Conservation (phyloP, 2,797 vertebrate genomes). For the Propithecus deckenii region DNA sequence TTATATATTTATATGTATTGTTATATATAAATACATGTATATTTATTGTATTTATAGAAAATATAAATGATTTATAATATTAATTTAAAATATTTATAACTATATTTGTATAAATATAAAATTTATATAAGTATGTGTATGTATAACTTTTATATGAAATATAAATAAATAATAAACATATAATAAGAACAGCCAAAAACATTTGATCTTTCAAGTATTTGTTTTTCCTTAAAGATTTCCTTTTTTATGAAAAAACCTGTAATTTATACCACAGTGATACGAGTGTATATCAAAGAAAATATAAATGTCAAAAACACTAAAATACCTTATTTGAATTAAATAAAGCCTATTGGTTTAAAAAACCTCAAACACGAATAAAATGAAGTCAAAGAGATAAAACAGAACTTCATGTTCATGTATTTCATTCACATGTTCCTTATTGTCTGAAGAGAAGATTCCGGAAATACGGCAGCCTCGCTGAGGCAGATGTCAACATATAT, state of each 20-base stretch:
- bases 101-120: background rate
- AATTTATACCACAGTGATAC: background rate
- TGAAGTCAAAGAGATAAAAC: background rate
- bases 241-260: background rate
- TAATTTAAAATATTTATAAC: background rate
- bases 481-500: background rate
- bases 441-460: background rate
- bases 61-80: background rate
- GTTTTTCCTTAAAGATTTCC: conserved; percentile 27
- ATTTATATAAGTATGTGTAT: background rate
- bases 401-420: background rate
- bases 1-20: background rate
- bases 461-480: background rate
- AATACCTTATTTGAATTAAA: background rate
- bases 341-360: background rate
- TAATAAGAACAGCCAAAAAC: conserved; percentile 8
- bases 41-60: background rate
- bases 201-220: conserved; percentile 29
- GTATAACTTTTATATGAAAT: conserved; percentile 29
- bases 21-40: background rate
- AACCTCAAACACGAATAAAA: background rate
- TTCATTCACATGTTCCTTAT: background rate
- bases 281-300: background rate
- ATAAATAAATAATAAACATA: conserved; percentile 29
- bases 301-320: conserved; percentile 18